These are phyloP conservation scores for Meteorus colon DNA, from an alignment of 2,888 invertebrate species.

Conservation along the genomic window DNA sequence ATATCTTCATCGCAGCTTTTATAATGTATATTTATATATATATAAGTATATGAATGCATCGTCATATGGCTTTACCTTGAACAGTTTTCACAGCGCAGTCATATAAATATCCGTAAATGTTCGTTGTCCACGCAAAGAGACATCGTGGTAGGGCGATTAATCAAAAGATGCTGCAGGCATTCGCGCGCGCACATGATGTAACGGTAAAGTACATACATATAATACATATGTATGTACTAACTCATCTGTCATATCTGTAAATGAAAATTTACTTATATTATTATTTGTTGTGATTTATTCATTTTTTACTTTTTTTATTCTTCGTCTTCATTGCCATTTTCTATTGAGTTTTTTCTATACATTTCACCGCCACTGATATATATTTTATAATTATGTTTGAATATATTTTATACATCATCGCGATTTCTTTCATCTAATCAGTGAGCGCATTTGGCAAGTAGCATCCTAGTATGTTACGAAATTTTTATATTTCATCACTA, in stretches of 20 bases:
- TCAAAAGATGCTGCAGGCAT: slow-evolving; percentile 65
- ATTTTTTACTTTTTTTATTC: background rate
- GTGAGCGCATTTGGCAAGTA: background rate
- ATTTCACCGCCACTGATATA: slow-evolving; percentile 64
- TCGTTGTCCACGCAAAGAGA: slow-evolving; percentile 59
- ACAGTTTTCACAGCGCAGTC: slow-evolving; percentile 54
- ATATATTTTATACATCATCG: background rate
- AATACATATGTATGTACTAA: slow-evolving; percentile 35
- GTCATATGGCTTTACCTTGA: slow-evolving; percentile 55
- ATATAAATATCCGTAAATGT: slow-evolving; percentile 68
- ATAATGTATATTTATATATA: background rate
- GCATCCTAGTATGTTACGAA: background rate
- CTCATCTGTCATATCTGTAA: slow-evolving; percentile 25
- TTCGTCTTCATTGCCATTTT: slow-evolving; percentile 8
- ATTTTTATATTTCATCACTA: background rate
- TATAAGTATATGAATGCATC: slow-evolving; percentile 44
- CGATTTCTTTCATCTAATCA: background rate
- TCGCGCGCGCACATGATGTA: slow-evolving; percentile 61
- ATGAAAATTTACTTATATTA: slow-evolving; percentile 19
- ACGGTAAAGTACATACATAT: slow-evolving; percentile 64
- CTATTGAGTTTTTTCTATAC: slow-evolving; percentile 59
- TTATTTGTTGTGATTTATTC: slow-evolving; percentile 41
- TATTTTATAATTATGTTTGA: background rate
- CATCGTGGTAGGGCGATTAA: slow-evolving; percentile 63
- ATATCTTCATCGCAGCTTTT: too few relatives aligned